These are phyloP conservation scores for Stigmatopora nigra DNA, from an alignment of 2,113 vertebrate genomes.

Conservation along the genomic window DNA sequence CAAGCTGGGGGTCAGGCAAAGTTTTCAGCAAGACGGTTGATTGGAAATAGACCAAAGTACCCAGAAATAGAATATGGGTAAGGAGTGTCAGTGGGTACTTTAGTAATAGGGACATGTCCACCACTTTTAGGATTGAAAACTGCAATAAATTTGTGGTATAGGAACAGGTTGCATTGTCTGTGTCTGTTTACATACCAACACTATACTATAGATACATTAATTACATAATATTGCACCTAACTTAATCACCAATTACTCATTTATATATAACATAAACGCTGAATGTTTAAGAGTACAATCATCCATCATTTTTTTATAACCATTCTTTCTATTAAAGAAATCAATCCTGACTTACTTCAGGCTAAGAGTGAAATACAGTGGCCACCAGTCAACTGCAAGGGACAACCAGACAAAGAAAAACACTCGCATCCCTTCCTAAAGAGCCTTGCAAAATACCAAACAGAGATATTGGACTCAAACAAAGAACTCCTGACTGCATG, in stretches of 20 bases:
- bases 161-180: no score
- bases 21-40: neutral
- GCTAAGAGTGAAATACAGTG: neutral
- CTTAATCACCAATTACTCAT: no score
- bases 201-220: no score
- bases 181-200: no score
- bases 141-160: no score
- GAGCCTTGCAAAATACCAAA: no score
- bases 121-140: neutral
- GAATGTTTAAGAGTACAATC: no score
- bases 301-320: no score
- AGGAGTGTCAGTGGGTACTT: neutral
- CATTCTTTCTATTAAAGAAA: neutral
- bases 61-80: neutral
- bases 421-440: neutral
- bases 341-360: neutral
- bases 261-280: no score
- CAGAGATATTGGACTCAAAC: neutral
- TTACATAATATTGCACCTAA: no score
- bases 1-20: neutral
- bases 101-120: neutral
- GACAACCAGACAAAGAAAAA: neutral
- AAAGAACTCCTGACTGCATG: neutral
- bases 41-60: slow-evolving; percentile 8
- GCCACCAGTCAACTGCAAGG: neutral